A percentile compares a stretch with the other conserved stretches of the same genome.
These are phyloP conservation scores for Galleria mellonella DNA, from an alignment of 1,140 invertebrate genomes.

Conservation along the genomic window DNA sequence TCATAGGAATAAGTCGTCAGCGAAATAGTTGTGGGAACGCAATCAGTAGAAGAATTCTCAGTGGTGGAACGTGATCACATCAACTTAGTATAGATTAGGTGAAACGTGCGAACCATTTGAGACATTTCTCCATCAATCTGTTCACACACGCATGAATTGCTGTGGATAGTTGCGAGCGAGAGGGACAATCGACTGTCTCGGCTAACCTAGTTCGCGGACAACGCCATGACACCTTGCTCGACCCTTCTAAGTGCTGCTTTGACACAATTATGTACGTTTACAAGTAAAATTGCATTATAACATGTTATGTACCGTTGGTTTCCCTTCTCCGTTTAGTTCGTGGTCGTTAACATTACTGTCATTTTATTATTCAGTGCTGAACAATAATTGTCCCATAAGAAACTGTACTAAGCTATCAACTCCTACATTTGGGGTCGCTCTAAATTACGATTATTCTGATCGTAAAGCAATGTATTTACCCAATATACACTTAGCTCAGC, in stretches of 20 bases:
- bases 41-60: constrained; percentile 11
- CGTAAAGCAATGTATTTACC: too few relatives aligned
- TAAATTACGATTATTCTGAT: too few relatives aligned
- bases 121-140: constrained; percentile 25
- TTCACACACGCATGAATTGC: not conserved
- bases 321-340: too few relatives aligned
- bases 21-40: not conserved
- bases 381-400: too few relatives aligned
- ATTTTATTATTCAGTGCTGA: too few relatives aligned
- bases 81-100: constrained; percentile 16
- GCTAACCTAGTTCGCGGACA: constrained; percentile 27
- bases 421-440: too few relatives aligned
- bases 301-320: too few relatives aligned
- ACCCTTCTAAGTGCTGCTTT: constrained; percentile 26
- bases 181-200: constrained; percentile 21
- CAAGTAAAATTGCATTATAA: too few relatives aligned
- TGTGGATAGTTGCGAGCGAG: constrained; percentile 13
- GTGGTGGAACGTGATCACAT: constrained; percentile 18
- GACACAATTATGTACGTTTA: constrained; percentile 19
- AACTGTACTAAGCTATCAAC: too few relatives aligned
- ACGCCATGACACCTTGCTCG: constrained; percentile 24
- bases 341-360: too few relatives aligned
- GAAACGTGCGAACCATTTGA: constrained; percentile 25
- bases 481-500: too few relatives aligned
- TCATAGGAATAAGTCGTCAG: not conserved